Evolutionary conservation across 2,797 vertebrate genomes (phyloP).

Genomic region (Synaphobranchus kaupii): DNA sequence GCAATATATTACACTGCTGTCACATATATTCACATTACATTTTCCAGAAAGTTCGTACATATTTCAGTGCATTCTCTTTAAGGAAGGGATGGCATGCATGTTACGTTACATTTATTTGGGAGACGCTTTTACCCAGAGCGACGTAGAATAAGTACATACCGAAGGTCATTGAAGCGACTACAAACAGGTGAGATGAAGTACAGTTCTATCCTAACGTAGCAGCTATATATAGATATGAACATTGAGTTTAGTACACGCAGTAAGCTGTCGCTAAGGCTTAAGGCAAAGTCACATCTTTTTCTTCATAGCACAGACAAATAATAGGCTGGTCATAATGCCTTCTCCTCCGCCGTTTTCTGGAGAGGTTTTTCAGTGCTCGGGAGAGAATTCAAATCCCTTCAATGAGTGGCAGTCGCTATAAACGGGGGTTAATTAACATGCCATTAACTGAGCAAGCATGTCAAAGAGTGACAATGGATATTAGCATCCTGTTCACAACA

Average conservation of each 20-base stretch:
- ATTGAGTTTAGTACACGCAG: no score
- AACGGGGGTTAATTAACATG: constrained; percentile 7
- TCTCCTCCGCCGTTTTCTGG: neutral
- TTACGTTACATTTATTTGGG: no score
- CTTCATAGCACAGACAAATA: neutral
- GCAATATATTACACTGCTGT: neutral
- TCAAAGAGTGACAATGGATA: neutral
- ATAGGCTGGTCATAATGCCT: neutral
- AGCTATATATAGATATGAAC: no score
- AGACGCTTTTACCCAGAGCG: no score
- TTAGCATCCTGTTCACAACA: neutral
- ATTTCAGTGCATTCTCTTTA: neutral
- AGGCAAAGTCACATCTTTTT: neutral
- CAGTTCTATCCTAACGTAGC: no score
- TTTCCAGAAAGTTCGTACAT: neutral
- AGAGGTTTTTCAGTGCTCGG: neutral
- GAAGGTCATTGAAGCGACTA: no score
- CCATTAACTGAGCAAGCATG: neutral
- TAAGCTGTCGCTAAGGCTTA: no score
- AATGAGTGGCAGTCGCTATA: neutral
- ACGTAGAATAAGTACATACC: no score
- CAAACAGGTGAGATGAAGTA: no score
- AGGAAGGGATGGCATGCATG: neutral
- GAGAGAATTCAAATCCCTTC: neutral
- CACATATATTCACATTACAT: neutral